phyloP scores from a whole-genome alignment of 2,888 invertebrate genomes.

The Tolmerus cingulatus region DNA sequence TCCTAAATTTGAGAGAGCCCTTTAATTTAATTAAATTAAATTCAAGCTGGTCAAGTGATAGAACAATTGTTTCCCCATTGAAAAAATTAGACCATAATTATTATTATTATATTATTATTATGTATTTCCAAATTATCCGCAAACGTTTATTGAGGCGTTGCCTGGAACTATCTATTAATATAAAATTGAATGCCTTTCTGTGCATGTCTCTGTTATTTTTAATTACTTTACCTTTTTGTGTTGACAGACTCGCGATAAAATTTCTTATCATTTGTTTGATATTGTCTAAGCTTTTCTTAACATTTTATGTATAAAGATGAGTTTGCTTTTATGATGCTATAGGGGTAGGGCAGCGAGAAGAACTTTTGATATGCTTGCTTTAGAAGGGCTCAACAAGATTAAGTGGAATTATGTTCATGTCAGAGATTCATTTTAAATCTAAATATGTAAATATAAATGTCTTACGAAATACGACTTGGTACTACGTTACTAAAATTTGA shows the following conservation, averaged over 20 bases:
- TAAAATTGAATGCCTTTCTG: background rate
- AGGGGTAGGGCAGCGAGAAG: background rate
- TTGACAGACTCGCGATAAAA: background rate
- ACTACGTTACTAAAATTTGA: no score
- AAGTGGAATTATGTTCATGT: background rate
- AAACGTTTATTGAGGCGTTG: background rate
- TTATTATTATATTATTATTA: background rate
- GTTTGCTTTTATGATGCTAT: background rate
- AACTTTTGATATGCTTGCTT: background rate
- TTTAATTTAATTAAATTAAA: no score
- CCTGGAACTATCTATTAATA: background rate
- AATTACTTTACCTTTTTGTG: background rate
- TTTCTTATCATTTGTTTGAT: background rate
- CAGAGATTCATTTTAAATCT: background rate
- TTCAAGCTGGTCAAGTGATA: no score
- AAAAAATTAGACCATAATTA: background rate
- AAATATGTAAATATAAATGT: background rate
- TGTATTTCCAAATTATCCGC: background rate
- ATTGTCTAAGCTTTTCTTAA: background rate
- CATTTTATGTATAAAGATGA: background rate
- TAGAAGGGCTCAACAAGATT: background rate
- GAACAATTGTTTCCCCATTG: no score
- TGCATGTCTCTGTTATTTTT: background rate
- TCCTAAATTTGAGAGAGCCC: no score
- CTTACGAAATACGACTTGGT: no score